These are phyloP conservation scores for Boulengeromyrus knoepffleri DNA, from an alignment of 2,113 vertebrate genomes.

Conservation along the genomic window DNA sequence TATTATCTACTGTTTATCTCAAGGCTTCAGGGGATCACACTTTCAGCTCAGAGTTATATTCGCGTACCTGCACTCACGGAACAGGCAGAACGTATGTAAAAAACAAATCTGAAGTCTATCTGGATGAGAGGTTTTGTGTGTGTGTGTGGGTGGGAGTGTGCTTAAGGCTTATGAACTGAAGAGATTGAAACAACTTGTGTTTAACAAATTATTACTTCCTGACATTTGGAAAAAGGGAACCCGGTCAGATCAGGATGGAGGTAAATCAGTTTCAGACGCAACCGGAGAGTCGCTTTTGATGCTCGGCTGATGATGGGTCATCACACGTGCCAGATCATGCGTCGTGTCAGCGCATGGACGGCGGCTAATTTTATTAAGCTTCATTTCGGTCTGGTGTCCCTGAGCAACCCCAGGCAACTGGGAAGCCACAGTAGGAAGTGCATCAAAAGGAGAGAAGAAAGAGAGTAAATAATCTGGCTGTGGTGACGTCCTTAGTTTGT, in stretches of 20 bases:
- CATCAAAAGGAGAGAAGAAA: background rate
- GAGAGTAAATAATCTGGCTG: background rate
- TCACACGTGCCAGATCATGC: background rate
- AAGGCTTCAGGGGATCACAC: background rate
- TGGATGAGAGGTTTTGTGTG: background rate
- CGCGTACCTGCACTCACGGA: background rate
- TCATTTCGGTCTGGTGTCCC: background rate
- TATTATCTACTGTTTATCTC: background rate
- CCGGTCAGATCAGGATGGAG: background rate
- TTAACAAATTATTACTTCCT: background rate
- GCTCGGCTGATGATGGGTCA: background rate
- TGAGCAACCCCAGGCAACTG: conserved; percentile 7
- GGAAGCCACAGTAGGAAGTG: background rate
- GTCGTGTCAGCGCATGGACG: background rate
- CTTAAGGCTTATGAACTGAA: background rate
- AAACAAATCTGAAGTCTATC: background rate
- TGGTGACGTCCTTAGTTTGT: background rate
- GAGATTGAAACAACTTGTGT: background rate
- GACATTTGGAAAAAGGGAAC: background rate
- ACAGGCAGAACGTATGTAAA: background rate
- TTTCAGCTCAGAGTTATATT: background rate
- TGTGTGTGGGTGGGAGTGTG: background rate
- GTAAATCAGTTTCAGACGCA: background rate
- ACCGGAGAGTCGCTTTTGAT: background rate
- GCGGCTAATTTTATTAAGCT: background rate